A percentile compares a stretch with the other conserved stretches of the same genome.
Evolutionary conservation across 2,797 vertebrate species (phyloP).

Genomic region (Phataginus tricuspis): DNA sequence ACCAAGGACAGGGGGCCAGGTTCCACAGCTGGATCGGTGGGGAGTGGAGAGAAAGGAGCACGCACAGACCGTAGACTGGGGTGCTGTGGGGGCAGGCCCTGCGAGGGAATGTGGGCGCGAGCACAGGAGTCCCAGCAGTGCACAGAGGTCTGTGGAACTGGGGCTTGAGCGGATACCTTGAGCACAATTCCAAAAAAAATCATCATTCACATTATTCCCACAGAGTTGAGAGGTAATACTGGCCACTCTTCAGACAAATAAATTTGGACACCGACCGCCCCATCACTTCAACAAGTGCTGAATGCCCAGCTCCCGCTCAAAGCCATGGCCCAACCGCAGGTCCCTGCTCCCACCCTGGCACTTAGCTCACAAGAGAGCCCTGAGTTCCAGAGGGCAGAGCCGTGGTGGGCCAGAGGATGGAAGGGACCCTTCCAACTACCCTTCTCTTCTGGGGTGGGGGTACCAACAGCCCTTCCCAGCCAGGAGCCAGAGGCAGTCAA

Average conservation of each 20-base stretch:
- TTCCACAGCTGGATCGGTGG: accelerated
- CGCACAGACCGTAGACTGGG: accelerated
- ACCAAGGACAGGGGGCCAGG: not conserved
- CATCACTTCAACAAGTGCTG: not conserved
- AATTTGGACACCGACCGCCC: not conserved
- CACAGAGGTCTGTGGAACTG: not conserved
- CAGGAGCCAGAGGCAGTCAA: not conserved
- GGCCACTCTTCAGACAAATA: not conserved
- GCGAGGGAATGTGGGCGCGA: accelerated
- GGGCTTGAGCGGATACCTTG: not conserved
- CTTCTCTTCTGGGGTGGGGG: not conserved
- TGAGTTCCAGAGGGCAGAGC: not conserved
- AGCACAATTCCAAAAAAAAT: not conserved
- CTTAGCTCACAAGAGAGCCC: not conserved
- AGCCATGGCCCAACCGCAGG: not conserved
- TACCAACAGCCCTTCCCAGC: not conserved
- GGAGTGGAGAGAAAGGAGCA: not conserved
- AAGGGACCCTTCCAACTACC: not conserved
- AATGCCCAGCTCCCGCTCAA: not conserved
- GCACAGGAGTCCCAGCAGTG: accelerated
- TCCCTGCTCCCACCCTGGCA: not conserved
- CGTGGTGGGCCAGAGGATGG: accelerated
- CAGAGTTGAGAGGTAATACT: not conserved
- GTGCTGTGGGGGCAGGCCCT: accelerated
- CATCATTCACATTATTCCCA: not conserved